A percentile compares a stretch with the other conserved stretches of the same genome.
Conservation (phyloP, 2,797 vertebrate genomes). For the Borostomias antarcticus region DNA sequence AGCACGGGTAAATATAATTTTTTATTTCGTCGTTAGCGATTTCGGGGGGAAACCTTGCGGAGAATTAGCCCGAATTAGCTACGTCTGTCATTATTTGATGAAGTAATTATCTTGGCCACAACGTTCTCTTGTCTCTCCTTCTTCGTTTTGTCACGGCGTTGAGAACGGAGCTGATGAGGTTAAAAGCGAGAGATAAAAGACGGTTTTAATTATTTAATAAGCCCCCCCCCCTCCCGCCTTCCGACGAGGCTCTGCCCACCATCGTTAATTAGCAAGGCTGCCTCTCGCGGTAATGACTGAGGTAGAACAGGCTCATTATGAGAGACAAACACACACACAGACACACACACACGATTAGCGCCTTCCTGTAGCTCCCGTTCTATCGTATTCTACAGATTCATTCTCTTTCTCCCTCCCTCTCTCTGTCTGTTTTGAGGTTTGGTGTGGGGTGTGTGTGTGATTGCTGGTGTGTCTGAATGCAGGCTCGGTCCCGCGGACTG, state of each 20-base stretch:
- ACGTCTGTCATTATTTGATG: conserved; percentile 61
- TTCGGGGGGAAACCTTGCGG: conserved; percentile 23
- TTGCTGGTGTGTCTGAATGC: conserved; percentile 28
- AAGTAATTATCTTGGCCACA: conserved; percentile 60
- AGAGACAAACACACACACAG: conserved; percentile 30
- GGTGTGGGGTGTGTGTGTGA: conserved; percentile 28
- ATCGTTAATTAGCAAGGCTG: conserved; percentile 71
- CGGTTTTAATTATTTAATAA: conserved; percentile 75
- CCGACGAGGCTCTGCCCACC: conserved; percentile 41
- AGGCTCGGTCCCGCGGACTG: conserved; percentile 1
- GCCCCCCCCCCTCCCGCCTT: conserved; percentile 25
- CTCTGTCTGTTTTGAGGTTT: conserved; percentile 8
- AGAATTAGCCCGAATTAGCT: conserved; percentile 42
- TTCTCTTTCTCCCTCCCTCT: background rate
- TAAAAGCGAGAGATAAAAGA: conserved; percentile 56
- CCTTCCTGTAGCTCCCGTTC: conserved; percentile 3
- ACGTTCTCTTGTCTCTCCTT: conserved; percentile 39
- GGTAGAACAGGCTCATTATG: conserved; percentile 56
- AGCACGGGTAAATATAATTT: conserved; percentile 48
- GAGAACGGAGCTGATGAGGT: conserved; percentile 53
- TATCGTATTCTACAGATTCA: background rate
- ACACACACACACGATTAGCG: conserved; percentile 16
- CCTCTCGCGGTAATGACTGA: conserved; percentile 45
- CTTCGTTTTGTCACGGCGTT: conserved; percentile 42
- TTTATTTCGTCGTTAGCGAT: conserved; percentile 35